Percentiles rank a stretch among this genome's conserved stretches.
These are phyloP conservation scores for Aotus griseimembra DNA, from an alignment of 2,797 vertebrate species.

Conservation along the genomic window DNA sequence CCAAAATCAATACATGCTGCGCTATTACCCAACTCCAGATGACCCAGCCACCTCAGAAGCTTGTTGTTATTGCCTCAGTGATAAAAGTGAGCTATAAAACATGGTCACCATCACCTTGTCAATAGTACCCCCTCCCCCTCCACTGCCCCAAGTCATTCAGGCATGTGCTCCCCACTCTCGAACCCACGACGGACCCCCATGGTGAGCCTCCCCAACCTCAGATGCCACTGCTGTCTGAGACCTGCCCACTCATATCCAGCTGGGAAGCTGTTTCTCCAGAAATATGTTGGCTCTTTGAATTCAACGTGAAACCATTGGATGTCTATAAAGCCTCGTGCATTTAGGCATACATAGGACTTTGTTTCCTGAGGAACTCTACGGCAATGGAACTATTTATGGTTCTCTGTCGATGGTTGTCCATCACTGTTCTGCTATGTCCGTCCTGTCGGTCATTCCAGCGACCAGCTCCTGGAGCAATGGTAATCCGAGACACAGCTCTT, in stretches of 20 bases:
- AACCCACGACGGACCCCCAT: neutral
- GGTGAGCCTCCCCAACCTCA: neutral
- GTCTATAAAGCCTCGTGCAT: neutral
- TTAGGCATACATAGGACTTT: neutral
- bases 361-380: neutral
- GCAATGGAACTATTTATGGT: neutral
- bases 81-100: neutral
- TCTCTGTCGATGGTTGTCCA: rapidly evolving
- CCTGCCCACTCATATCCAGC: neutral
- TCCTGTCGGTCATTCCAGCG: rapidly evolving
- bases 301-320: neutral
- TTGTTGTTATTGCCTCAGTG: neutral
- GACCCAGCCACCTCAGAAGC: neutral
- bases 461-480: neutral
- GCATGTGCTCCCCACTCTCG: too few species aligned
- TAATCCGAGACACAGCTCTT: neutral
- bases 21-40: neutral
- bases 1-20: neutral
- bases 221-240: neutral
- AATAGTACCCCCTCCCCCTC: too few species aligned
- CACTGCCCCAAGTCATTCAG: neutral
- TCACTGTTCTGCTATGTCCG: neutral
- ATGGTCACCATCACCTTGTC: neutral
- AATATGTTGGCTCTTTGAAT: neutral
- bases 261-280: neutral